These are phyloP conservation scores for Phataginus tricuspis DNA, from an alignment of 2,797 vertebrate species.

Conservation along the genomic window DNA sequence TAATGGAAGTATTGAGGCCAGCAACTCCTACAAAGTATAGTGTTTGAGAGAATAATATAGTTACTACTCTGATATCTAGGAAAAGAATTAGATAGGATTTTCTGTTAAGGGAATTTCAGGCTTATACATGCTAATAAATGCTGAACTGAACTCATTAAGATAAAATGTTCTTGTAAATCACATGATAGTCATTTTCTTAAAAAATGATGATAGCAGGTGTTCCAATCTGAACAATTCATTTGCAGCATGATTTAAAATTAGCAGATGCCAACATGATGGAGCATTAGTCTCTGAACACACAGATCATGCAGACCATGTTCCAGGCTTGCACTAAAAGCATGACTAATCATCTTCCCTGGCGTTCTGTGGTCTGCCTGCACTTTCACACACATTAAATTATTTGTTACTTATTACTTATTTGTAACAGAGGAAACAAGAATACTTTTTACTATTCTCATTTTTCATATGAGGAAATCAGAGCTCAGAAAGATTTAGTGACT, in stretches of 20 bases:
- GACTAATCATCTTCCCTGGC: slow-evolving; percentile 49
- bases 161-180: slow-evolving; percentile 80
- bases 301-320: slow-evolving; percentile 52
- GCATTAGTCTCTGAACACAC: slow-evolving; percentile 64
- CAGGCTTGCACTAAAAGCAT: slow-evolving; percentile 27
- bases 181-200: slow-evolving; percentile 80
- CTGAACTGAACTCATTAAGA: slow-evolving; percentile 79
- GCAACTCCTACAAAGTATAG: background rate
- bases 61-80: background rate
- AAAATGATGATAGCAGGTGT: slow-evolving; percentile 80
- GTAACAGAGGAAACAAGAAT: slow-evolving; percentile 48
- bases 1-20: slow-evolving; percentile 14
- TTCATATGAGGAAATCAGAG: background rate
- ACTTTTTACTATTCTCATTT: slow-evolving; percentile 56
- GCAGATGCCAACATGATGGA: slow-evolving; percentile 78
- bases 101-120: slow-evolving; percentile 64
- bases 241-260: slow-evolving; percentile 80
- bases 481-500: slow-evolving; percentile 52
- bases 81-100: slow-evolving; percentile 36
- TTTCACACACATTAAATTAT: slow-evolving; percentile 30
- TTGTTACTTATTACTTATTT: slow-evolving; percentile 47
- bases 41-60: background rate
- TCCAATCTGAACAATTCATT: slow-evolving; percentile 74
- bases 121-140: slow-evolving; percentile 80
- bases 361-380: background rate